These are phyloP conservation scores for Dicyrtomina minuta DNA, from an alignment of 2,888 invertebrate species.

Conservation along the genomic window DNA sequence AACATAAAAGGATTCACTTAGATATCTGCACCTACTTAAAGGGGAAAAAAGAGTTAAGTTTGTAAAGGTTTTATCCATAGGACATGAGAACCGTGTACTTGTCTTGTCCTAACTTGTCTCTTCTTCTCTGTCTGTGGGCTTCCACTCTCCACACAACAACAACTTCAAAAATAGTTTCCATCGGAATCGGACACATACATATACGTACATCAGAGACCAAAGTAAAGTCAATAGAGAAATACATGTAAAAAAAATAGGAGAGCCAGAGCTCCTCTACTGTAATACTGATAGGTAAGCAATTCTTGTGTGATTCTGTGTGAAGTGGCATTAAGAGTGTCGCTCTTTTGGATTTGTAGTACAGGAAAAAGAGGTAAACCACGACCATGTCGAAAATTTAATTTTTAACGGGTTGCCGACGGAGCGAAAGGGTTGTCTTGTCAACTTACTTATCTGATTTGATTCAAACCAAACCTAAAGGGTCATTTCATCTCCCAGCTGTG, in stretches of 20 bases:
- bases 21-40: neutral
- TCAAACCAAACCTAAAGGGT: slow-evolving; percentile 40
- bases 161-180: no score
- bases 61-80: slow-evolving; percentile 13
- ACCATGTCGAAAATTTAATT: slow-evolving; percentile 43
- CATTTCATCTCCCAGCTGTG: slow-evolving; percentile 34
- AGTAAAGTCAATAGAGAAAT: no score
- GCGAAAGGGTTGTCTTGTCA: slow-evolving; percentile 41
- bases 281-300: no score
- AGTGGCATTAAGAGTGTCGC: no score
- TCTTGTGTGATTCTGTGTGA: no score
- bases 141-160: no score
- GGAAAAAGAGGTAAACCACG: slow-evolving; percentile 34
- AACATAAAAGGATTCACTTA: slow-evolving; percentile 12
- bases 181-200: no score
- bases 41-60: slow-evolving; percentile 1
- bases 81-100: slow-evolving; percentile 5
- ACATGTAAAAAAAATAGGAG: no score
- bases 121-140: no score
- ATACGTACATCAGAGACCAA: no score
- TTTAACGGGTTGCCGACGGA: slow-evolving; percentile 38
- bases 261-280: no score
- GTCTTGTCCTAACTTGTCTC: slow-evolving; percentile 7
- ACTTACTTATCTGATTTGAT: slow-evolving; percentile 36
- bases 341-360: no score